phyloP scores from a whole-genome alignment of 23 tunicate genomes.

The Botrylloides violaceus region DNA sequence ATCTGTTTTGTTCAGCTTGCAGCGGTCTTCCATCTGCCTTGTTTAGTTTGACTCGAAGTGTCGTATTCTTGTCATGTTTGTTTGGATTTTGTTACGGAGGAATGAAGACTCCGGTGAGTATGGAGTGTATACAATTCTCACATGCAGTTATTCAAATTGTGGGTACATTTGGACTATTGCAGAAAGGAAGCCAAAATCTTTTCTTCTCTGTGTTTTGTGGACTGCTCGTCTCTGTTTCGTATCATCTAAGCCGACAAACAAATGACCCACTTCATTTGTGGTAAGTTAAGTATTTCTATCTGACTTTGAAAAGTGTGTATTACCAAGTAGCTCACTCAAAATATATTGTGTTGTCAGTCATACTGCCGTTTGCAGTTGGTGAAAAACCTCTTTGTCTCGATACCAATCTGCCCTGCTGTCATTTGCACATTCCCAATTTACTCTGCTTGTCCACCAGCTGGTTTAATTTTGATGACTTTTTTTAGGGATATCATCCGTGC shows the following conservation, averaged over 20 bases:
- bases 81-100: conserved; percentile 69
- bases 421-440: too few relatives aligned
- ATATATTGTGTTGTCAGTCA: too few relatives aligned
- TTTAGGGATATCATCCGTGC: conserved; percentile 11
- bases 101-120: conserved; percentile 22
- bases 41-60: conserved; percentile 32
- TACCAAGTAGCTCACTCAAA: too few relatives aligned
- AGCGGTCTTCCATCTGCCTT: conserved; percentile 35
- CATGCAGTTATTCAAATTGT: background rate
- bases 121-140: too few relatives aligned
- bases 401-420: too few relatives aligned
- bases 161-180: background rate
- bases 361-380: too few relatives aligned
- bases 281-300: conserved; percentile 32
- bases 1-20: conserved; percentile 32
- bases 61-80: conserved; percentile 6
- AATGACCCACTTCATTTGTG: conserved; percentile 53
- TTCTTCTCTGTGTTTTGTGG: conserved; percentile 85
- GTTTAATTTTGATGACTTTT: too few relatives aligned
- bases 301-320: too few relatives aligned
- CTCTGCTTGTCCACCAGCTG: too few relatives aligned
- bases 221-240: conserved; percentile 47
- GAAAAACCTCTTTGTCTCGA: too few relatives aligned
- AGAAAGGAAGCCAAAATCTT: conserved; percentile 74
- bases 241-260: conserved; percentile 82